Conservation (phyloP, 2,888 invertebrate species). For the Theristus sp. region DNA sequence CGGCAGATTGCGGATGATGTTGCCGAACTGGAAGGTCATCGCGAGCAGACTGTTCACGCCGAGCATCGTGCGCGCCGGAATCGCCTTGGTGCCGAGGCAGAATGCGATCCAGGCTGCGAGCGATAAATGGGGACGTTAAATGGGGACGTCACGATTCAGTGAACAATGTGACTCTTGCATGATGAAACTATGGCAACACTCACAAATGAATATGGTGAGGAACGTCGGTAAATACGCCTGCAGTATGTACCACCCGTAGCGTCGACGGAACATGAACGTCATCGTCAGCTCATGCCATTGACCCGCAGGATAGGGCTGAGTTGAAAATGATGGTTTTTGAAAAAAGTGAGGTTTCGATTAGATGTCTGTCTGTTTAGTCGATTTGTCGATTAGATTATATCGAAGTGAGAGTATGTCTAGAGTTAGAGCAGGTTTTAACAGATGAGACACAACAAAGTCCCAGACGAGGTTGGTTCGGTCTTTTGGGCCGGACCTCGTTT, state of each 20-base stretch:
- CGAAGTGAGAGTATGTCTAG: too few species aligned
- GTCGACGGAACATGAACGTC: constrained; percentile 21
- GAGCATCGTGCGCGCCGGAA: constrained; percentile 9
- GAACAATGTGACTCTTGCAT: not conserved
- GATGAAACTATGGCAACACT: not conserved
- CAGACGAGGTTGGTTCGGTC: too few species aligned
- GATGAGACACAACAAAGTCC: too few species aligned
- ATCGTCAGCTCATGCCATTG: constrained; percentile 26
- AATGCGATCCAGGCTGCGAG: constrained; percentile 7
- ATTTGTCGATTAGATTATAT: too few species aligned
- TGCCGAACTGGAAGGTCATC: constrained; percentile 9
- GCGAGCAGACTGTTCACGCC: constrained; percentile 9
- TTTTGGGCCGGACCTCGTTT: too few species aligned
- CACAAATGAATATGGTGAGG: constrained; percentile 25
- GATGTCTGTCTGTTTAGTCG: too few species aligned
- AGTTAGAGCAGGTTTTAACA: too few species aligned
- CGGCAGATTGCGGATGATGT: constrained; percentile 8
- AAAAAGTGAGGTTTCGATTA: too few species aligned
- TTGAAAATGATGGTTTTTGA: not conserved
- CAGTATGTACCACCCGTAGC: constrained; percentile 27
- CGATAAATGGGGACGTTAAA: not conserved
- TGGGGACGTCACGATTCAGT: not conserved
- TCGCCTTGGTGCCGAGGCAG: constrained; percentile 7
- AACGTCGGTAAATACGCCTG: constrained; percentile 29
- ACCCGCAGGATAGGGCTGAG: constrained; percentile 22